Evolutionary conservation across 1,140 invertebrate species (phyloP).

Genomic region (Neodiprion virginianus): DNA sequence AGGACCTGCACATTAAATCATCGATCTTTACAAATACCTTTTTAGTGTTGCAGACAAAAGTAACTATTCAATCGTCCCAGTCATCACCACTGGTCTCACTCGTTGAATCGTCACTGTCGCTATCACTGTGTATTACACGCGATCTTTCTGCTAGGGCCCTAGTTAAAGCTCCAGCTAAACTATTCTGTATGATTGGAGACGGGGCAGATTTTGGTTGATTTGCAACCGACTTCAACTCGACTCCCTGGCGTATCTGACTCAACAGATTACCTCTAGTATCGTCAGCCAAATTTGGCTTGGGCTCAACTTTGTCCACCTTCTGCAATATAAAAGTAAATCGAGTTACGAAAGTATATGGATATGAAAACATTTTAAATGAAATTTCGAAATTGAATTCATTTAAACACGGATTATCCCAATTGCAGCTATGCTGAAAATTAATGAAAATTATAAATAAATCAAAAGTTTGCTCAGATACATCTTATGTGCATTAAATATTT

Average conservation of each 20-base stretch:
- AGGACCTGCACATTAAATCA: no score
- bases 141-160: slow-evolving; percentile 77
- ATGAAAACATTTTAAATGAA: background rate
- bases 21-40: no score
- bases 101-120: slow-evolving; percentile 65
- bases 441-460: no score
- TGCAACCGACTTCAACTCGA: slow-evolving; percentile 73
- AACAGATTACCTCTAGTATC: slow-evolving; percentile 76
- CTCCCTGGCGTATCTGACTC: slow-evolving; percentile 80
- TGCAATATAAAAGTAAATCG: slow-evolving; percentile 41
- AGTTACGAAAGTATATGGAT: background rate
- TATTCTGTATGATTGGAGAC: slow-evolving; percentile 56
- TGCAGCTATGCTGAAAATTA: no score
- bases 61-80: slow-evolving; percentile 69
- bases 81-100: slow-evolving; percentile 67
- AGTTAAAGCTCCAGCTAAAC: slow-evolving; percentile 80
- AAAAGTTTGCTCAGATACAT: no score
- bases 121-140: slow-evolving; percentile 72
- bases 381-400: no score
- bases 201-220: slow-evolving; percentile 40
- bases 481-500: no score
- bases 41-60: background rate
- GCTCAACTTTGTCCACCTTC: slow-evolving; percentile 66
- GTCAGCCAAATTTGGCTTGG: slow-evolving; percentile 43
- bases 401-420: no score